phyloP scores from a whole-genome alignment of 2,797 vertebrate genomes.

The Heterohyrax brucei region DNA sequence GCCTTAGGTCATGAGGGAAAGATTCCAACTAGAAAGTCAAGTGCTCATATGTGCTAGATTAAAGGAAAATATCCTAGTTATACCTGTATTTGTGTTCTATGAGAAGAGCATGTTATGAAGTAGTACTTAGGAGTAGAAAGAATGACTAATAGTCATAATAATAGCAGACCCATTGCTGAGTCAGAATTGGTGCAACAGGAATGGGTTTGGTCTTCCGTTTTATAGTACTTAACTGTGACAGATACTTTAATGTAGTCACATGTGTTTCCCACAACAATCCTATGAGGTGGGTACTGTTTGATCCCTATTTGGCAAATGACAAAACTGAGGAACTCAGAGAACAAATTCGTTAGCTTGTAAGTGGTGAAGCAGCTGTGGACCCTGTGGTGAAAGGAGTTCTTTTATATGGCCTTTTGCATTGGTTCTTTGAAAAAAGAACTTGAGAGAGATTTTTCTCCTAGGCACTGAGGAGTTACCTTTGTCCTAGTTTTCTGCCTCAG shows the following conservation, averaged over 20 bases:
- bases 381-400: background rate
- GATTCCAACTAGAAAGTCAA: background rate
- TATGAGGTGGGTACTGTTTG: background rate
- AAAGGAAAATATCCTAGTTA: background rate
- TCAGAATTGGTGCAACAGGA: too few relatives aligned
- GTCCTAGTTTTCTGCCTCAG: background rate
- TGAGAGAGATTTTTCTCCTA: background rate
- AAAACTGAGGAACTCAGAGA: background rate
- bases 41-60: background rate
- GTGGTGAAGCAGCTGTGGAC: background rate
- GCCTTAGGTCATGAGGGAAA: constrained; percentile 22
- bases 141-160: background rate
- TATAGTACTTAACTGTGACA: too few relatives aligned
- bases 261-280: background rate
- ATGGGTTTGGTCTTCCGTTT: background rate
- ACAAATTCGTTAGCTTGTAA: background rate
- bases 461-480: background rate
- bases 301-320: background rate
- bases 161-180: background rate
- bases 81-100: background rate
- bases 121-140: background rate
- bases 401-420: background rate
- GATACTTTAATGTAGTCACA: background rate
- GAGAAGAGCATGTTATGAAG: background rate
- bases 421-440: background rate